Conservation (phyloP, 1,140 invertebrate genomes). For the Anthonomus grandis region DNA sequence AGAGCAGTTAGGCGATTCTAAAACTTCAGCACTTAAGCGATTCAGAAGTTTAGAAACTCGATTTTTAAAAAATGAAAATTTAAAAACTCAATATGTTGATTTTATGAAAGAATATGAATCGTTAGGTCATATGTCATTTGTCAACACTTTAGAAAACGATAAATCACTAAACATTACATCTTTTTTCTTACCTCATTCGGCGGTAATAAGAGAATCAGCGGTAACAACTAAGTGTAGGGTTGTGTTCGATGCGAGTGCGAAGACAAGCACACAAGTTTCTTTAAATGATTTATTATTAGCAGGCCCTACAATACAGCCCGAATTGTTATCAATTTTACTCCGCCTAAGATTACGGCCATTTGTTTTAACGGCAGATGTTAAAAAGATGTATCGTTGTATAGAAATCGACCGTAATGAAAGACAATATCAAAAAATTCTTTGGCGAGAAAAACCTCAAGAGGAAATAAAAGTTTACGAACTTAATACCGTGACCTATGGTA, state of each 20-base stretch:
- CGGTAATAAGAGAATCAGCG: conserved; percentile 38
- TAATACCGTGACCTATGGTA: too few species aligned
- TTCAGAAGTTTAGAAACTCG: conserved; percentile 12
- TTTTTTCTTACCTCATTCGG: conserved; percentile 46
- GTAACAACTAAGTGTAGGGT: conserved; percentile 38
- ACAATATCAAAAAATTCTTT: too few species aligned
- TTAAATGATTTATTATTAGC: conserved; percentile 42
- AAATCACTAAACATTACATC: conserved; percentile 1
- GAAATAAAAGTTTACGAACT: too few species aligned
- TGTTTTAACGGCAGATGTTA: too few species aligned
- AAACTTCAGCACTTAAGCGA: conserved; percentile 9
- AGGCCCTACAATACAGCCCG: not conserved
- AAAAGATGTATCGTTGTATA: too few species aligned
- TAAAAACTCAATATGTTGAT: conserved; percentile 9
- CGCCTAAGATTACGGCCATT: too few species aligned
- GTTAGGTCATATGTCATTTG: conserved; percentile 16
- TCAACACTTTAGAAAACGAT: not conserved
- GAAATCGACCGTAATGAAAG: too few species aligned
- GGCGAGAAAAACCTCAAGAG: too few species aligned
- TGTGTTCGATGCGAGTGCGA: conserved; percentile 45
- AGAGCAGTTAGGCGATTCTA: conserved; percentile 12
- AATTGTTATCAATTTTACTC: too few species aligned
- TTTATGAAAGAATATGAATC: conserved; percentile 12
- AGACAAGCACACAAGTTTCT: conserved; percentile 41
- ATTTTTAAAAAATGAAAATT: conserved; percentile 1